Evolutionary conservation across 2,797 vertebrate genomes (phyloP), one percentile per base, ranked within the genome.

Genomic region (Melanotaenia pygmaea): DNA sequence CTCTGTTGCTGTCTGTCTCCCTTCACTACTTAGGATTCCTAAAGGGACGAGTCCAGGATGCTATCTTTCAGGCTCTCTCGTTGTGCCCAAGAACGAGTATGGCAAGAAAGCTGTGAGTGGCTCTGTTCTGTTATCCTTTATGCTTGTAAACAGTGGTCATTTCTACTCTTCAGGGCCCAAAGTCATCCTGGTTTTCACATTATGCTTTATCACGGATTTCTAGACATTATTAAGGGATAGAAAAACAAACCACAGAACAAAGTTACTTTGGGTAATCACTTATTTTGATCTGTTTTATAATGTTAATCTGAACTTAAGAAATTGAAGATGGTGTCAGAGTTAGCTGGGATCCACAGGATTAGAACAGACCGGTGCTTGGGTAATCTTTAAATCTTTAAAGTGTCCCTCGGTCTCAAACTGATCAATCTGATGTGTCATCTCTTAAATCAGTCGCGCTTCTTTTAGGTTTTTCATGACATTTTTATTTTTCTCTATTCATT

Each of bases 31-130:
- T 87, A 99, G 98, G 93, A 93, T 99, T 83, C 98, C 98, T 64
- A 99, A 99, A 89, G 98, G 98, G 65, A 95, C 97, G 18, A 94
- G 96, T 89, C 97, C 98, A 37, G 97, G 98, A 38, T 98, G 98
- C 79, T 99, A 97, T 51, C 95, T 99, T 69, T 91, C 95, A 71
- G 98, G 98, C 75, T 96, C 96, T 60, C 93, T 99, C 56, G 94
- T 97, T 1, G 87, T 99, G 64, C 95, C 97, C 69, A 99, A 99
- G 95, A 96, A 96, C 71, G 98, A 99, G 83, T 96, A 95, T 84
- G 97, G 97, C 88, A 99, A 99, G 94, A 99, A 99, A 97, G 97
- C 97, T 94, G 98, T 99, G 94, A 99, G 98, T 99, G 88, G 77
- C 26, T 64, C 32, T 64, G 34, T 81, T 74, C 54, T 83, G 20